Base-by-base conservation (phyloP, 2,888 invertebrate genomes). In the Scaptomyza reducta region DNA sequence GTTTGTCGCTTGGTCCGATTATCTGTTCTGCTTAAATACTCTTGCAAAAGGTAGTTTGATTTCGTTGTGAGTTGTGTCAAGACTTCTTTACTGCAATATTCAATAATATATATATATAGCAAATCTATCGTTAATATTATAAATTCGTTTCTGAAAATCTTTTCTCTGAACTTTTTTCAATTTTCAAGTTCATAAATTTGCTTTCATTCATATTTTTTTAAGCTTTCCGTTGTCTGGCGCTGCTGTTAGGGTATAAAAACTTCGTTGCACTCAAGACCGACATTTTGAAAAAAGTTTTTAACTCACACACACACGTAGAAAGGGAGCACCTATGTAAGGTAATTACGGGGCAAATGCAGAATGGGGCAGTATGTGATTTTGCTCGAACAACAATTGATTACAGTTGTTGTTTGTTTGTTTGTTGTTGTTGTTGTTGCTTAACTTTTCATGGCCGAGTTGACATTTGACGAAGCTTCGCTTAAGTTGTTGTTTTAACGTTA, bases 311-410 rank as follows among this genome's bases (percentile, higher is more conserved):
- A 40, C 25, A 14, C 42, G 18, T 18, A 59, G 16, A n/a, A 33
- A 29, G 56, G 59, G 42, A 38, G 40, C 62, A 79, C 66, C 63
- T 69, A 59, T 70, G 55, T 35, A 47, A 66, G 72, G 79, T 87
- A 87, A 83, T 83, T 87, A 82, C 74, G 70, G 70, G 59, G 70
- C 71, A 79, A 85, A 87, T 76, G 73, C 49, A 33, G 33, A 13
- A 64, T 72, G 54, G 61, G 69, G 5, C 16, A 5, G 82, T 72
- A 82, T 74, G 71, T 71, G 88, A 86, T 83, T 86, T 70, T 72
- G 69, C 72, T 70, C 49, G 65, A 83, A 84, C 87, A 87, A 74
- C 83, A 87, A 83, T 83, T 85, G 83, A 83, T 83, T 87, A 70
- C 77, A 64, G 76, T 79, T 85, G 46, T 70, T 49, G 3, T 3